These are phyloP conservation scores for Pseudorhiza aurosa DNA, from an alignment of 30 jellyfish, hydroid and myxozoan species.

Conservation along the genomic window DNA sequence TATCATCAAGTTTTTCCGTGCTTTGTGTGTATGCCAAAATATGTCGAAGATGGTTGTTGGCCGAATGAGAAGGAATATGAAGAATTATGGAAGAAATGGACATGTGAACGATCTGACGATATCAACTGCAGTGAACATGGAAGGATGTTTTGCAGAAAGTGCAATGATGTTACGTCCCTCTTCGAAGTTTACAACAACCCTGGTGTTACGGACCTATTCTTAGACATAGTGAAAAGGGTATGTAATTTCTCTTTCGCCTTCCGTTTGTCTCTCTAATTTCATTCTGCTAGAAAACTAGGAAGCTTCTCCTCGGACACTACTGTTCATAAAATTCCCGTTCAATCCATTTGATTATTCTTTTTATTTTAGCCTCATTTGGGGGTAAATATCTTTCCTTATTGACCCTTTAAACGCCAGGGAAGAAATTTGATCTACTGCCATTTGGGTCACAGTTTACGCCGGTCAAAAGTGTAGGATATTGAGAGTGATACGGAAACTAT, in stretches of 20 bases:
- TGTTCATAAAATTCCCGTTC: too few relatives aligned
- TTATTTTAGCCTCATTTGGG: too few relatives aligned
- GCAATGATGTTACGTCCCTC: neutral
- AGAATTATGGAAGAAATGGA: slow-evolving; percentile 27
- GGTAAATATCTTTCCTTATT: too few relatives aligned
- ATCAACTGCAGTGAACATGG: slow-evolving; percentile 22
- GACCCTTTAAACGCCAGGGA: too few relatives aligned
- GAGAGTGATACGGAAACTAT: too few relatives aligned
- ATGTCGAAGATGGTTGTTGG: slow-evolving; percentile 29
- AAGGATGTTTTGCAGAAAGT: slow-evolving; percentile 34
- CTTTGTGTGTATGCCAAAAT: slow-evolving; percentile 41
- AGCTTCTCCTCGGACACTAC: too few relatives aligned
- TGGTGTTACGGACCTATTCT: slow-evolving; percentile 36
- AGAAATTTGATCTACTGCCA: too few relatives aligned
- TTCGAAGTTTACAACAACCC: slow-evolving; percentile 6
- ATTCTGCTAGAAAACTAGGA: too few relatives aligned
- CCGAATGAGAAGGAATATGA: slow-evolving; percentile 20
- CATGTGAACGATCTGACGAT: neutral
- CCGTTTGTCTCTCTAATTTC: neutral
- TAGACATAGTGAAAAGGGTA: slow-evolving; percentile 26
- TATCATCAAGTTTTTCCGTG: slow-evolving; percentile 31
- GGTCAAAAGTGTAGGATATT: too few relatives aligned
- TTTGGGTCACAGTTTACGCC: too few relatives aligned
- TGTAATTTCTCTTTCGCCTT: neutral
- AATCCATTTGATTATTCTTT: too few relatives aligned